Base-by-base conservation (phyloP, 2,797 vertebrate genomes). In the Choloepus didactylus region DNA sequence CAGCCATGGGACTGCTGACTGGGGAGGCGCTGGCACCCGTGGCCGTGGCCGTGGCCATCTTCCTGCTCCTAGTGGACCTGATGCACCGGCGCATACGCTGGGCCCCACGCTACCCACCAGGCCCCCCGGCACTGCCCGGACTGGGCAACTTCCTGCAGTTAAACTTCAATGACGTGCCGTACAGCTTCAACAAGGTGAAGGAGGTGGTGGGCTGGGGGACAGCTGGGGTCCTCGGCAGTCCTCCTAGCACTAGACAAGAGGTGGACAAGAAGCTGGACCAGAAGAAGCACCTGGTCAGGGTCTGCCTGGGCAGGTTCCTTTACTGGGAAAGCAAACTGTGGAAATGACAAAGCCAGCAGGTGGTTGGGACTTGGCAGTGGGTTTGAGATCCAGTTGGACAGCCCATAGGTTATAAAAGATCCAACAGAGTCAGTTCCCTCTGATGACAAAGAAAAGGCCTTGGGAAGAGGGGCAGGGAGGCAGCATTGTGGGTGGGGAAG, bases 21-120 rank as follows among this genome's bases (percentile, higher is more conserved):
- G 96, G 93, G 80, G 97, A 59, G 6, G 84, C 29, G 1, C 51
- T 97, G 66, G 83, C 89, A 12, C 0, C 84, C 1, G 14, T 98
- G 91, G 97, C 67, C 23, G 0, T 98, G 62, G 97, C 95, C 11
- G 25, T 97, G 15, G 15, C 67, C 0, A 87, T 95, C 41, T 98
- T 97, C 81, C 2, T 49, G 75, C 62, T 98, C 9, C 7, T 97
- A 38, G 3, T 98, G 44, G 98, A 98, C 75, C 95, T 98, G 77
- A 97, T 92, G 96, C 97, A 97, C 92, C 97, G 97, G 91, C 95
- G 97, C 11, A 97, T 21, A 86, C 96, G 75, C 35, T 97, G 97
- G 94, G 93, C 59, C 62, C 31, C n/a, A 9, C 73, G 0, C 25
- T 98, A 97, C 69, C 98, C 98, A 0, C 98, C 97, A 0, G 98